Conservation (phyloP, 2,888 invertebrate genomes). For the Synergus umbraculus region DNA sequence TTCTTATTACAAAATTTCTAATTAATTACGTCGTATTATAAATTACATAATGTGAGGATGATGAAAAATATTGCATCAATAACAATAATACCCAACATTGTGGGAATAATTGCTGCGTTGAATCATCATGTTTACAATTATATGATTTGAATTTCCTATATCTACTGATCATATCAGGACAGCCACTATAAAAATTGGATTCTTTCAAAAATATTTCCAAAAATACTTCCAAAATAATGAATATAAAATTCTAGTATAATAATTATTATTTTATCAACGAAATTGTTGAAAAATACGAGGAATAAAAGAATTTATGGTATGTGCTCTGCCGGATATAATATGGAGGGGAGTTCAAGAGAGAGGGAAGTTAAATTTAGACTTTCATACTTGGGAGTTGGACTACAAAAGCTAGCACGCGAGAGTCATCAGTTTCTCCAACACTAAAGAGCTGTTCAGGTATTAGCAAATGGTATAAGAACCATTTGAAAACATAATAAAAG, state of each 20-base stretch:
- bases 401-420: not conserved
- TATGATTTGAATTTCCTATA: not conserved
- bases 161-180: not conserved
- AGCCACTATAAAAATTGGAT: too few species aligned
- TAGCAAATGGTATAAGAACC: not conserved
- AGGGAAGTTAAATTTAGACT: constrained; percentile 32
- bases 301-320: not conserved
- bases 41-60: too few species aligned
- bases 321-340: not conserved
- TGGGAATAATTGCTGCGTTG: not conserved
- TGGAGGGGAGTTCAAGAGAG: not conserved
- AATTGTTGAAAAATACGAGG: not conserved
- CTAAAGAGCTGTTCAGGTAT: not conserved
- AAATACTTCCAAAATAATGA: not conserved
- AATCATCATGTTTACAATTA: not conserved
- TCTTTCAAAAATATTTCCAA: not conserved
- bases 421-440: not conserved
- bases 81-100: too few species aligned
- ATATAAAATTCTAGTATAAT: not conserved
- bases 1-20: not conserved
- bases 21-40: not conserved
- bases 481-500: not conserved
- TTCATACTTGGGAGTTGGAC: not conserved
- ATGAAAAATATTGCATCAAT: too few species aligned
- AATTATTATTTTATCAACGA: not conserved